Evolutionary conservation across 2,113 vertebrate genomes (phyloP).

Genomic region (Trichomycterus rosablanca): DNA sequence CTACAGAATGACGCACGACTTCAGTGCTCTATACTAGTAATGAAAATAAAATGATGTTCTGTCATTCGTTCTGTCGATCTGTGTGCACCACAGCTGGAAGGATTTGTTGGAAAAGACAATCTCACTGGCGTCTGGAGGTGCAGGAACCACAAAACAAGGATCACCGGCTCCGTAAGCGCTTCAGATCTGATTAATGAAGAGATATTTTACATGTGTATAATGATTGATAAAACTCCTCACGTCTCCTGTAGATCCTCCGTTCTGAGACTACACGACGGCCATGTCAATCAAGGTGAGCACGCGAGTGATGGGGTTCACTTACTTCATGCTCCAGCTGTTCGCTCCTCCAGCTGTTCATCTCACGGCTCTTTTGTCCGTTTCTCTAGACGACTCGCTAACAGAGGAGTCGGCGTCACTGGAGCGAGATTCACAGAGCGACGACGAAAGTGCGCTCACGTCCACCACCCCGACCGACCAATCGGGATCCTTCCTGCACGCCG

Average conservation of each 20-base stretch:
- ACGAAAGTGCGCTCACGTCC: slow-evolving; percentile 38
- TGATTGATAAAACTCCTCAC: background rate
- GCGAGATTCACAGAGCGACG: slow-evolving; percentile 41
- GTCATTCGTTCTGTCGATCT: too few relatives aligned
- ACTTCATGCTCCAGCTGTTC: background rate
- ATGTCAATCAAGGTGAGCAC: slow-evolving; percentile 51
- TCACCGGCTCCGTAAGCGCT: slow-evolving; percentile 54
- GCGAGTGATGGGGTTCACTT: background rate
- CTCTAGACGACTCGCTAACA: slow-evolving; percentile 46
- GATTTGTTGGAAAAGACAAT: slow-evolving; percentile 67
- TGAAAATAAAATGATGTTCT: too few relatives aligned
- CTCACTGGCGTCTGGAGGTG: slow-evolving; percentile 37
- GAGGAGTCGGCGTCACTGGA: slow-evolving; percentile 51
- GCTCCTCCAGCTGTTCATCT: background rate
- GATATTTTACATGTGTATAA: too few relatives aligned
- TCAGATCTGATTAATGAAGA: background rate
- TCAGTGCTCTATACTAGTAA: too few relatives aligned
- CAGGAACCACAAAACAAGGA: slow-evolving; percentile 46
- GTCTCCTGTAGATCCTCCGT: slow-evolving; percentile 45
- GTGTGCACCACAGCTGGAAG: slow-evolving; percentile 60
- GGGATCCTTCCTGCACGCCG: slow-evolving; percentile 5
- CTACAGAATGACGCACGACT: too few relatives aligned
- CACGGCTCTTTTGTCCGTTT: background rate
- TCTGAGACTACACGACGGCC: slow-evolving; percentile 29
- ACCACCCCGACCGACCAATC: slow-evolving; percentile 45